phyloP scores from a whole-genome alignment of 92 coral and sea anemone genomes.

The Phenganax subtilis region DNA sequence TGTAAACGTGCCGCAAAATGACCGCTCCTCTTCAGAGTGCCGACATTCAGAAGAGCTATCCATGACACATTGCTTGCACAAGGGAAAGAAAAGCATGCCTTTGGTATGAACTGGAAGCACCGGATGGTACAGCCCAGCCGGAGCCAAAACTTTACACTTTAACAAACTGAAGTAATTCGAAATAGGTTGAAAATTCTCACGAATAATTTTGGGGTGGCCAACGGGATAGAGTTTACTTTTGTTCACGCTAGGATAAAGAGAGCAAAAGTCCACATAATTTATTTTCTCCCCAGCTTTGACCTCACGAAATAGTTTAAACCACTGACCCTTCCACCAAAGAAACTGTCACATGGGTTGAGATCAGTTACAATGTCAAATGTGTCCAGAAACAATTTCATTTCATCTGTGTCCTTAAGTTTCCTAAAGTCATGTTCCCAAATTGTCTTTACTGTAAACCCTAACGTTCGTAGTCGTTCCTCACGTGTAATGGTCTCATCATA shows the following conservation, averaged over 20 bases:
- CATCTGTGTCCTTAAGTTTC: neutral
- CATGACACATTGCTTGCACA: neutral
- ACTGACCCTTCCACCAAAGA: slow-evolving; percentile 32
- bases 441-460: slow-evolving; percentile 36
- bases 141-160: slow-evolving; percentile 24
- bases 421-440: slow-evolving; percentile 55
- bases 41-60: neutral
- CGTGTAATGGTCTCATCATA: slow-evolving; percentile 34
- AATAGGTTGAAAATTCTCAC: neutral
- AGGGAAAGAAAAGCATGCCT: neutral
- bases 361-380: slow-evolving; percentile 34
- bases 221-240: slow-evolving; percentile 36
- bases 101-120: neutral
- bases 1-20: neutral
- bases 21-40: neutral
- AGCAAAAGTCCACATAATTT: slow-evolving; percentile 15
- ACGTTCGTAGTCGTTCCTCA: slow-evolving; percentile 20
- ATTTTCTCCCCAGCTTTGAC: slow-evolving; percentile 32
- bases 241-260: slow-evolving; percentile 46
- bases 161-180: neutral
- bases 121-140: slow-evolving; percentile 14
- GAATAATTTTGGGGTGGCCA: slow-evolving; percentile 39
- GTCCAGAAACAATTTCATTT: no score
- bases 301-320: neutral
- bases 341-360: slow-evolving; percentile 23